These are phyloP conservation scores for Mystacides longicornis DNA, from an alignment of 2,888 invertebrate species.

Conservation along the genomic window DNA sequence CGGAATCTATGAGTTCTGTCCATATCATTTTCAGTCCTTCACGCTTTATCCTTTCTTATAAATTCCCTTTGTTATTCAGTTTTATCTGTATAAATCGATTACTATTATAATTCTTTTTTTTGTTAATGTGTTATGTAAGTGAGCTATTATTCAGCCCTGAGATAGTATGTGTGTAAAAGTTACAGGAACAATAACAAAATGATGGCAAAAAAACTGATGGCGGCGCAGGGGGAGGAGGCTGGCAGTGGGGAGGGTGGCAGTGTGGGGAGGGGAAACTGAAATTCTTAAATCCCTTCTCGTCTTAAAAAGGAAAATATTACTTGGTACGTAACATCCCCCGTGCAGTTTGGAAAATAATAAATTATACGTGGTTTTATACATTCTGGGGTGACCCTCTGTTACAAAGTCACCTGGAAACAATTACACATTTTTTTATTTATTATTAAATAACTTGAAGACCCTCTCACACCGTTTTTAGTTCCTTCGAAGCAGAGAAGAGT, in stretches of 20 bases:
- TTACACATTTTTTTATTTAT: background rate
- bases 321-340: background rate
- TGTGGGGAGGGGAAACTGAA: background rate
- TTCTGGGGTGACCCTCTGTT: background rate
- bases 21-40: too few relatives aligned
- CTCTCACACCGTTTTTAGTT: background rate
- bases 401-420: background rate
- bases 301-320: background rate
- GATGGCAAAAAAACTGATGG: background rate
- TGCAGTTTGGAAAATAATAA: constrained; percentile 4
- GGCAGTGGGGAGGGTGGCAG: background rate
- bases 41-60: too few relatives aligned
- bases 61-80: too few relatives aligned
- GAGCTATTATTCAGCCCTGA: too few relatives aligned
- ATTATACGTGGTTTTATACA: constrained; percentile 1
- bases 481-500: too few relatives aligned
- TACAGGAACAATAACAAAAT: too few relatives aligned
- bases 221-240: background rate
- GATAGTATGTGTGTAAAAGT: too few relatives aligned
- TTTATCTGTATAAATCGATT: too few relatives aligned
- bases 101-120: too few relatives aligned
- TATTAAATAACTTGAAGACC: background rate
- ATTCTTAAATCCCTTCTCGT: background rate
- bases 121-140: too few relatives aligned
- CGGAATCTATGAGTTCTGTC: too few relatives aligned